Evolutionary conservation across 2,797 vertebrate genomes (phyloP).

Genomic region (Coccyzus lansbergi): DNA sequence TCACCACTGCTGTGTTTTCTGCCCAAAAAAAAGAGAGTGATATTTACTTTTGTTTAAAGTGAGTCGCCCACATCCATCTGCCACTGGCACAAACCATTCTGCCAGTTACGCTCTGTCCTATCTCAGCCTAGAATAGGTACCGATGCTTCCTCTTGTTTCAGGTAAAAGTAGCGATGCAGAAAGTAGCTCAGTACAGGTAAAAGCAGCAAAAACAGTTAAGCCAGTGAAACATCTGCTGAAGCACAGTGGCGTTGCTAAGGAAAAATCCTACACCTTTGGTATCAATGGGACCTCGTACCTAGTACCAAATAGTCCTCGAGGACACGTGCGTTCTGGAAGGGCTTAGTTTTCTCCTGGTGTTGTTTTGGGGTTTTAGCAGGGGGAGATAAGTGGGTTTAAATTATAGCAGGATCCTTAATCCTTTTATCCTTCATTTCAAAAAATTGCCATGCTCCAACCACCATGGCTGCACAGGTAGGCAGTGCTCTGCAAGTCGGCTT

Average conservation of each 20-base stretch:
- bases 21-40: neutral
- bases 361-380: neutral
- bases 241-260: neutral
- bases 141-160: fast-evolving
- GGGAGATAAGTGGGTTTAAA: neutral
- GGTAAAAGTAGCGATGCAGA: too few species aligned
- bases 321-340: neutral
- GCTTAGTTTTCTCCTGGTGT: neutral
- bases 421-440: neutral
- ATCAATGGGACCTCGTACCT: neutral
- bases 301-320: neutral
- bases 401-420: neutral
- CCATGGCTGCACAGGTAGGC: neutral
- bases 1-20: constrained; percentile 99
- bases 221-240: neutral
- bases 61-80: neutral
- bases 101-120: neutral
- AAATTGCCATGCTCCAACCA: neutral
- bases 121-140: neutral
- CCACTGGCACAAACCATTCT: neutral
- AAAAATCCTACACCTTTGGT: neutral
- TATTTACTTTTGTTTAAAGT: neutral
- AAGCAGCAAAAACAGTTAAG: neutral
- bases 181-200: neutral
- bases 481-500: neutral